A percentile compares a stretch with the other conserved stretches of the same genome.
These are phyloP conservation scores for Drosophila repleta DNA, from an alignment of 1,140 invertebrate genomes.

Conservation along the genomic window DNA sequence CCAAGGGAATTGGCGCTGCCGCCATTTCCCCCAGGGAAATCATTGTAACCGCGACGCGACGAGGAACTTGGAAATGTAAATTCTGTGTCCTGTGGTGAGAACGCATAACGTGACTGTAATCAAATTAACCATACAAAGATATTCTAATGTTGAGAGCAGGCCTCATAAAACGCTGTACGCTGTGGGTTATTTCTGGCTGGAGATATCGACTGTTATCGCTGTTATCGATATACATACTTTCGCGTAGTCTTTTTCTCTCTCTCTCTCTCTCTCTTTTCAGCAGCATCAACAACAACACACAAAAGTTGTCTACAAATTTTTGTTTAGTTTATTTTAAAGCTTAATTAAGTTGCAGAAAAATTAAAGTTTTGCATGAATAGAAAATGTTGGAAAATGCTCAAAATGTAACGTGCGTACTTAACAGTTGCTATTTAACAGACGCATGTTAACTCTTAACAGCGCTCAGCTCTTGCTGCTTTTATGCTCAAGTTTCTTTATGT, in stretches of 20 bases:
- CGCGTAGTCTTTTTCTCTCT: neutral
- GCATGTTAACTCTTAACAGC: conserved; percentile 35
- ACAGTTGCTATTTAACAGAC: conserved; percentile 33
- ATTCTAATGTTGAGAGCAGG: conserved; percentile 78
- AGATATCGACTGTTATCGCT: conserved; percentile 3
- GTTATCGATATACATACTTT: conserved; percentile 26
- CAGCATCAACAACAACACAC: conserved; percentile 45
- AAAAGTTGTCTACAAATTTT: conserved; percentile 23
- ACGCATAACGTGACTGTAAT: conserved; percentile 84
- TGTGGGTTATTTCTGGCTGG: neutral
- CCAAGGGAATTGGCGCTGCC: conserved; percentile 71
- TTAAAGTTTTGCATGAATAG: conserved; percentile 11
- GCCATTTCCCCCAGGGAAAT: conserved; percentile 76
- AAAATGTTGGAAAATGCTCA: conserved; percentile 13
- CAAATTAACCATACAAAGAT: conserved; percentile 79
- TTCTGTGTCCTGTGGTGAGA: conserved; percentile 84
- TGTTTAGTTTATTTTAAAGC: conserved; percentile 9
- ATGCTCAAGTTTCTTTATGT: neutral
- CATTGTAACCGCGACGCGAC: conserved; percentile 76
- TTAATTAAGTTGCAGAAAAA: conserved; percentile 32
- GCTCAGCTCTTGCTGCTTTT: conserved; percentile 6
- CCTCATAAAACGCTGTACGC: conserved; percentile 60
- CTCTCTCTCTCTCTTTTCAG: conserved; percentile 3
- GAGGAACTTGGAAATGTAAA: conserved; percentile 83
- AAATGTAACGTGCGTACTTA: conserved; percentile 33